Evolutionary conservation across 92 coral and sea anemone species (phyloP), one percentile per base, ranked within the genome.

Genomic region (Virgularia gustaviana): DNA sequence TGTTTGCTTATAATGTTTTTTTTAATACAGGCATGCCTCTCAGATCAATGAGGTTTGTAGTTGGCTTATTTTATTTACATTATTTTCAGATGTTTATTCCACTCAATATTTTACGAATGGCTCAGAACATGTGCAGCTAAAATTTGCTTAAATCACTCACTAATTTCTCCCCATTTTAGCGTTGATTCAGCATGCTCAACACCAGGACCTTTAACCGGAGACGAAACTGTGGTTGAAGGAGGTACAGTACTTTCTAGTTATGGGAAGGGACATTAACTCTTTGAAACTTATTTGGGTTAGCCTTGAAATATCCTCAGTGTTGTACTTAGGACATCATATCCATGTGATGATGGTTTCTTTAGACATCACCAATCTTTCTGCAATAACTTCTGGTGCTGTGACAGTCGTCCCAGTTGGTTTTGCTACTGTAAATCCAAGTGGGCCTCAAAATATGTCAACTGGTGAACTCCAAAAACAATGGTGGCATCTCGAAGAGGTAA

Each of bases 401-500:
- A 62, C 77, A 22, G 70, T 72, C 82, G 79, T 12, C 70, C 91
- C 34, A 81, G 86, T 77, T 73, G 75, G 75, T 31, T 68, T 72
- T 58, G 71, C 82, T 4, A 65, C 70, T 6, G 53, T 70, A 2
- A 63, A 68, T 12, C 57, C 64, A 19, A 30, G 63, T 13, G 70
- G 34, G 3, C n/a, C 82, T 25, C 74, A 87, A 39, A 42, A 55
- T 10, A 87, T 86, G 71, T 66, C 79, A 3, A 41, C 62, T 18
- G 24, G 73, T 32, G 99, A 94, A 3, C 89, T 87, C 32, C 84
- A 86, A 37, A 66, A 91, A 72, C 88, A 89, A 59, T 92, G 98
- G 98, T 92, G 98, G 96, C 96, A 92, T 77, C 81, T 92, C 57
- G 98, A 92, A 70, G 98, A 92, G 94, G 98, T 89, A 76, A 22